phyloP scores from a whole-genome alignment of 1,140 invertebrate genomes.

The Berghia stephanieae region DNA sequence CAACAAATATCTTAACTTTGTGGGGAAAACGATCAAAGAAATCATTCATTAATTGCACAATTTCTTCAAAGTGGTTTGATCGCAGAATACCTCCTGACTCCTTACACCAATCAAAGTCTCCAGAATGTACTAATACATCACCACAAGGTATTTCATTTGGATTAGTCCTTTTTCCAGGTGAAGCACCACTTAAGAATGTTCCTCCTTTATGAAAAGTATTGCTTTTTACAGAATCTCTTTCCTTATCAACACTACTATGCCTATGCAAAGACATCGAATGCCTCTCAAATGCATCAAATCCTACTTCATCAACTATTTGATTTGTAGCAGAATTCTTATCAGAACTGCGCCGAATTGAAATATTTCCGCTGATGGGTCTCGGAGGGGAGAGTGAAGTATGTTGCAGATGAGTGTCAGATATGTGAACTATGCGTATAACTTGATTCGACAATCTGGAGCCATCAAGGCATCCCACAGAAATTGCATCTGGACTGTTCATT shows the following conservation, averaged over 20 bases:
- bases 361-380: slow-evolving; percentile 30
- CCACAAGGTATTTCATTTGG: slow-evolving; percentile 45
- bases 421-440: slow-evolving; percentile 48
- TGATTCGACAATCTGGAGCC: slow-evolving; percentile 24
- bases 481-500: slow-evolving; percentile 3
- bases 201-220: slow-evolving; percentile 25
- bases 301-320: slow-evolving; percentile 23
- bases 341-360: slow-evolving; percentile 16
- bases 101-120: slow-evolving; percentile 43
- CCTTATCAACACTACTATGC: neutral
- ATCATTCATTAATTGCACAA: slow-evolving; percentile 37
- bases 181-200: slow-evolving; percentile 18
- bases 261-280: neutral
- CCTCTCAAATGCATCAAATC: slow-evolving; percentile 22
- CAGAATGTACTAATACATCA: slow-evolving; percentile 52
- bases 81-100: slow-evolving; percentile 20
- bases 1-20: slow-evolving; percentile 52
- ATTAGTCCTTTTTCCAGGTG: neutral
- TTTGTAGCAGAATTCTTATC: slow-evolving; percentile 7
- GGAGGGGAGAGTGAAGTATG: slow-evolving; percentile 33
- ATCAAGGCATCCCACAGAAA: slow-evolving; percentile 12
- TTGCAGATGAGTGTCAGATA: slow-evolving; percentile 51
- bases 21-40: slow-evolving; percentile 51
- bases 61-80: slow-evolving; percentile 34
- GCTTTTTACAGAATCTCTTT: no score